Base-by-base conservation (phyloP, 2,888 invertebrate species). In the Clistopyga incitator region DNA sequence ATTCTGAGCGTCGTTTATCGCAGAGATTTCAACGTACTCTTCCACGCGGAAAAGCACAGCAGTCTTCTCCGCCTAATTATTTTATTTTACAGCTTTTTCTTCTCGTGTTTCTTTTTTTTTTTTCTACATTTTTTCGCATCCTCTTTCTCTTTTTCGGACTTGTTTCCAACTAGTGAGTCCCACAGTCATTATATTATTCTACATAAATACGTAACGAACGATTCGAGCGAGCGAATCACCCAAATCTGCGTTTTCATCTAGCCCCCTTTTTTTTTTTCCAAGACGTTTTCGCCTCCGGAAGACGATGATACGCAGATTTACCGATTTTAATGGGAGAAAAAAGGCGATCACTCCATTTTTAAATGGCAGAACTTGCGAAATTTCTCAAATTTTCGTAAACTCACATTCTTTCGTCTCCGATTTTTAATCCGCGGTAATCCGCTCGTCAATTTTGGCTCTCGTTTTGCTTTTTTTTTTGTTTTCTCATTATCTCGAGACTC, bases 121-220 rank as follows among this genome's bases (percentile, higher is more conserved):
- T 71, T 59, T 50, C 18, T 47, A 23, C 29, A 34, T 38, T 23
- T 34, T 18, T 18, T 25, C 50, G 47, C 11, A 15, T 38, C 23
- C 20, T 61, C 20, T 72, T 64, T 20, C 29, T 3, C 4, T 34
- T 65, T 78, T 72, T 65, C 47, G 1, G 3, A 2, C 8, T 18
- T 1, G n/a, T 18, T 50, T 38, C 52, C 47, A 38, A 65, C 29
- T 54, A 54, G 34, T 47, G 29, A 64, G 11, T 11, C 29, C 61
- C 34, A 34, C 71, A 72, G 29, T 79, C 34, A 67, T 61, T 64
- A 64, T 52, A 52, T 61, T 52, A 67, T 72, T 78, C 74, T 82
- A 78, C 72, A 78, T 82, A 74, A 74, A 82, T 78, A 82, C 67
- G 78, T 68, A 34, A 72, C 59, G 42, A 56, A 50, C 78, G 34